A percentile compares a stretch with the other conserved stretches of the same genome.
Evolutionary conservation across 2,113 vertebrate genomes (phyloP).

Genomic region (Azemiops feae): DNA sequence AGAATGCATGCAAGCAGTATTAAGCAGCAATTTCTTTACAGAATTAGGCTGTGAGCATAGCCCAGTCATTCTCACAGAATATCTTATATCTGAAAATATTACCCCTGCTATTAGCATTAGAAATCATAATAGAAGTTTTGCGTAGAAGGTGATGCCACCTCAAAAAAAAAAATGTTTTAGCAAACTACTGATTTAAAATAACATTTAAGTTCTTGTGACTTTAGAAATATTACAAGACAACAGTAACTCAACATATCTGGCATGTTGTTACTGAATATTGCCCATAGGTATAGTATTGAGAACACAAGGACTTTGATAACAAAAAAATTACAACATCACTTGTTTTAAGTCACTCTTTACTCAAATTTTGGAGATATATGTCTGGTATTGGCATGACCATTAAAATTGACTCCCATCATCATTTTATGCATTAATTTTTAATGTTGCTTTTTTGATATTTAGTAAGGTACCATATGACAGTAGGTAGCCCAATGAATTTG

Average conservation of each 20-base stretch:
- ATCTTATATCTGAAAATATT: neutral
- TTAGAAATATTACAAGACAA: neutral
- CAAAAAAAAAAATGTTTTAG: neutral
- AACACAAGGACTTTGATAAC: neutral
- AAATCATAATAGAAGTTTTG: neutral
- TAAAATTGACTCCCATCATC: neutral
- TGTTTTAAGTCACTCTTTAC: neutral
- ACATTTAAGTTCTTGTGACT: neutral
- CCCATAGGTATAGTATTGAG: neutral
- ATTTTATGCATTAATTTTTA: neutral
- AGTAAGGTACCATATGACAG: neutral
- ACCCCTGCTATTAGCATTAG: neutral
- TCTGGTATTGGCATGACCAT: neutral
- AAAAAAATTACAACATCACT: neutral
- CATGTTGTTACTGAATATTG: neutral
- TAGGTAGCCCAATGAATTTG: neutral
- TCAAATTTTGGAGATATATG: neutral
- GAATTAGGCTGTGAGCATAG: neutral
- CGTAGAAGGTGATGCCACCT: neutral
- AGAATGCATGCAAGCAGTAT: constrained; percentile 22
- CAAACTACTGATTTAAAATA: neutral
- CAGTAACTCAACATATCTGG: neutral
- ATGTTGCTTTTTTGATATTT: neutral
- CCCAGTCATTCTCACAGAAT: neutral
- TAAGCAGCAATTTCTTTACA: constrained; percentile 18